phyloP scores from a whole-genome alignment of 2,888 invertebrate species.

The Xylophagus ater region DNA sequence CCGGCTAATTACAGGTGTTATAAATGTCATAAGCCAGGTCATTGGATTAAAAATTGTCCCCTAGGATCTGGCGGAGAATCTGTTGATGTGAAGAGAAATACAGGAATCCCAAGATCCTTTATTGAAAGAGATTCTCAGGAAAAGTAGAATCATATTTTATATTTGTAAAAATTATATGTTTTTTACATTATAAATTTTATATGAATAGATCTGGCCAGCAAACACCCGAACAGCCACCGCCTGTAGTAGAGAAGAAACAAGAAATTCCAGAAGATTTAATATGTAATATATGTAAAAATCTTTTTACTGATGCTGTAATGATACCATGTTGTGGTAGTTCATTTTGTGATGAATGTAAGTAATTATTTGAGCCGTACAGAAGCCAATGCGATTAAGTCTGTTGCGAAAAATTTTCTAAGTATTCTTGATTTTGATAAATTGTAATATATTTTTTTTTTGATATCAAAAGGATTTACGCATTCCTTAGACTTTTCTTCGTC shows the following conservation, averaged over 20 bases:
- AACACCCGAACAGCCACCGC: slow-evolving; percentile 33
- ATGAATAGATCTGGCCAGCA: too few relatives aligned
- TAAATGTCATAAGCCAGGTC: slow-evolving; percentile 89
- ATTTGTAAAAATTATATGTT: too few relatives aligned
- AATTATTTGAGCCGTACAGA: slow-evolving; percentile 1
- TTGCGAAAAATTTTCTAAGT: too few relatives aligned
- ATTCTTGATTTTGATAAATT: slow-evolving; percentile 4
- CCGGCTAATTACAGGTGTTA: slow-evolving; percentile 89
- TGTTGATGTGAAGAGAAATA: slow-evolving; percentile 81
- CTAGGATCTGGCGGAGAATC: slow-evolving; percentile 43
- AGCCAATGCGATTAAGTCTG: too few relatives aligned
- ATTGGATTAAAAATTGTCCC: slow-evolving; percentile 97
- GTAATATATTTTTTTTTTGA: slow-evolving; percentile 2
- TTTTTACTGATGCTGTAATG: slow-evolving; percentile 92
- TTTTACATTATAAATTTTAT: too few relatives aligned
- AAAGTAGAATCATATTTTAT: slow-evolving; percentile 42
- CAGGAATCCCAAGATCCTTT: slow-evolving; percentile 95
- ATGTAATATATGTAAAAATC: slow-evolving; percentile 85
- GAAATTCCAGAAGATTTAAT: slow-evolving; percentile 84
- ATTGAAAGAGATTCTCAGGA: slow-evolving; percentile 84
- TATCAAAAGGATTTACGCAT: too few relatives aligned
- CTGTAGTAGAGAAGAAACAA: slow-evolving; percentile 41
- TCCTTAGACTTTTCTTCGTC: too few relatives aligned
- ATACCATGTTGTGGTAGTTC: slow-evolving; percentile 97
- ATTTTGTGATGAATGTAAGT: slow-evolving; percentile 95